Conservation (phyloP, 2,797 vertebrate species). For the Rhynchonycteris naso region DNA sequence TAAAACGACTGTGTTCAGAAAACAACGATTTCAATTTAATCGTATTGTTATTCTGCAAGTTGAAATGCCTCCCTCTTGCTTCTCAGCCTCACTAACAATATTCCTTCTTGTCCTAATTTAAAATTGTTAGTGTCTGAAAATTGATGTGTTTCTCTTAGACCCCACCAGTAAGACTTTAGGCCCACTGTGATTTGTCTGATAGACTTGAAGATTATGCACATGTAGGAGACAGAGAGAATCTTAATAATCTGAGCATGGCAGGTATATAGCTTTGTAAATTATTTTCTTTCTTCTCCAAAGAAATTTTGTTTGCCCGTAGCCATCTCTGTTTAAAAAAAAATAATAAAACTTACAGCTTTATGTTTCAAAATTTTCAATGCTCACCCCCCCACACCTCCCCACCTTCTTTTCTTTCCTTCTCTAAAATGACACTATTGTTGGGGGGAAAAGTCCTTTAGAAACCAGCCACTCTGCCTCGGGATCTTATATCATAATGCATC, state of each 20-base stretch:
- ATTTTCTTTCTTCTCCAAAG: constrained; percentile 76
- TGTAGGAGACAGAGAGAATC: not conserved
- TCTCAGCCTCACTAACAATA: constrained; percentile 72
- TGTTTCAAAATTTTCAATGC: not conserved
- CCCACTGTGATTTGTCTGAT: constrained; percentile 70
- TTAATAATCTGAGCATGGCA: constrained; percentile 48
- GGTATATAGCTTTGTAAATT: constrained; percentile 65
- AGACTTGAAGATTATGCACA: constrained; percentile 69
- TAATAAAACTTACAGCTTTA: not conserved
- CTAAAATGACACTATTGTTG: constrained; percentile 40
- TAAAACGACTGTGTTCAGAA: constrained; percentile 85
- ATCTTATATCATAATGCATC: constrained; percentile 8
- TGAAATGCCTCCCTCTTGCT: constrained; percentile 67
- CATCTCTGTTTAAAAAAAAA: constrained; percentile 57
- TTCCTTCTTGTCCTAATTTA: constrained; percentile 82
- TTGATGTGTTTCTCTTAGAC: constrained; percentile 61
- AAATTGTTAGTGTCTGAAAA: constrained; percentile 81
- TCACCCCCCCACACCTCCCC: not conserved
- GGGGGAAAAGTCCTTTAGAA: constrained; percentile 72
- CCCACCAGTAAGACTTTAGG: constrained; percentile 57
- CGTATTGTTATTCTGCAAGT: constrained; percentile 80
- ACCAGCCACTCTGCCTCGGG: not conserved
- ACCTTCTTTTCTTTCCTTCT: not conserved
- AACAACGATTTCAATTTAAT: constrained; percentile 86
- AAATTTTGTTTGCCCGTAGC: constrained; percentile 71